Conservation (phyloP, 2,888 invertebrate genomes). For the Sphaeridia pumilis region DNA sequence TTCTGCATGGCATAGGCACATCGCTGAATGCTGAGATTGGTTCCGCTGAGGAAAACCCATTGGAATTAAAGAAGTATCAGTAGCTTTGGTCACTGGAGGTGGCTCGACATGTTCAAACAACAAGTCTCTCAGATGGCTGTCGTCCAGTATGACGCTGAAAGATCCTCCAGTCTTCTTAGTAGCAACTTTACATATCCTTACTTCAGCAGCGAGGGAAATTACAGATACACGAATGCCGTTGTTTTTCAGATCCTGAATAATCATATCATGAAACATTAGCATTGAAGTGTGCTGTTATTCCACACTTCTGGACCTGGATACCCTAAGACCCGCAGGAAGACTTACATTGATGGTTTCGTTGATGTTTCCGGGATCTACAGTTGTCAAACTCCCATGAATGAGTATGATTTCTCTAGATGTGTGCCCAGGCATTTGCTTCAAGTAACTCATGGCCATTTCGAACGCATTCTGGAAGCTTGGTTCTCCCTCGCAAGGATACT, state of each 20-base stretch:
- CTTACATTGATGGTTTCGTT: conserved; percentile 62
- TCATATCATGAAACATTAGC: neutral
- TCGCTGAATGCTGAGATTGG: conserved; percentile 50
- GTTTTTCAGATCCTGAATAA: conserved; percentile 50
- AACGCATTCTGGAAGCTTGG: conserved; percentile 93
- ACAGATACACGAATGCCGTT: conserved; percentile 80
- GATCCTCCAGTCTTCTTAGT: conserved; percentile 76
- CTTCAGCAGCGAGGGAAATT: conserved; percentile 89
- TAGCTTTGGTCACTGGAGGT: conserved; percentile 49
- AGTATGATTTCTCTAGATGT: conserved; percentile 88
- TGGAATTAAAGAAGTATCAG: conserved; percentile 69
- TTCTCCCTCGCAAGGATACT: conserved; percentile 68
- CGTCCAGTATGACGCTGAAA: conserved; percentile 76
- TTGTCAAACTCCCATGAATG: conserved; percentile 84
- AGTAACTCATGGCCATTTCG: conserved; percentile 69
- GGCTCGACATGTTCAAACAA: conserved; percentile 44
- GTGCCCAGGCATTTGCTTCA: conserved; percentile 82
- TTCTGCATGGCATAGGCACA: conserved; percentile 33
- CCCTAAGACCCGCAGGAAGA: neutral
- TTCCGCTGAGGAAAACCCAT: conserved; percentile 89
- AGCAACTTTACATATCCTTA: conserved; percentile 75
- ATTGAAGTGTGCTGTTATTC: neutral
- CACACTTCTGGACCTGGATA: too few relatives aligned
- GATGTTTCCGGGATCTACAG: conserved; percentile 94
- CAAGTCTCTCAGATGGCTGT: conserved; percentile 53